Evolutionary conservation across 2,797 vertebrate species (phyloP), one percentile per base, ranked within the genome.

Genomic region (Hirundo rustica): DNA sequence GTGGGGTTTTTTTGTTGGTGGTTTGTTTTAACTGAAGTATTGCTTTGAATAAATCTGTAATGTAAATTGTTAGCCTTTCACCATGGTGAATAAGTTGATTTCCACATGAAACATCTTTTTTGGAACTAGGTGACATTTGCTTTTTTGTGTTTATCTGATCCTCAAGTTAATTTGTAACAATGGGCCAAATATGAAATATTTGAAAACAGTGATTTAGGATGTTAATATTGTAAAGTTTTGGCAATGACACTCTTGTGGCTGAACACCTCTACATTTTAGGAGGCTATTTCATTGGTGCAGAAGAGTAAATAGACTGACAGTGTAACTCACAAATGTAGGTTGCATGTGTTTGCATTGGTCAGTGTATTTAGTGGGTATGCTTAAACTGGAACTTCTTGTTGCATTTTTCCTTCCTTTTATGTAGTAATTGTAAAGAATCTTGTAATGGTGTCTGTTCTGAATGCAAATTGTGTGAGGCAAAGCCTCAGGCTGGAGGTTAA

Each of bases 1-100:
- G 29, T 9, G 36, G 11, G 5, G 0, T 0, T 21, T 27, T 38
- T 30, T 50, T 19, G 9, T 54, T 20, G 4, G 12, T 67, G 42
- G 15, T 47, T 54, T 50, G 45, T 23, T 51, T 90, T 29, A 83
- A 55, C 26, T 45, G 11, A 88, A 83, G 22, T 83, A 47, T 55
- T 89, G 23, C 29, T 72, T 62, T 86, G 45, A 36, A 44, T 80
- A 68, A 58, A 54, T 47, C 34, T 54, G 27, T 54, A 34, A 40
- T 10, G 11, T 74, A 26, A 58, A 19, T 27, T 83, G 8, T 50
- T 71, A 88, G 25, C 58, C 8, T 75, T 83, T 66, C 61, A 40
- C 53, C 3, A 0, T 11, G 47, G 26, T 55, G 51, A 21, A 14
- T 74, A 47, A 68, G 40, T 47, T 80, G 26, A 62, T 75, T 29